A percentile compares a stretch with the other conserved stretches of the same genome.
phyloP scores from a whole-genome alignment of 2,888 invertebrate genomes.

The Cephus rjabovi region DNA sequence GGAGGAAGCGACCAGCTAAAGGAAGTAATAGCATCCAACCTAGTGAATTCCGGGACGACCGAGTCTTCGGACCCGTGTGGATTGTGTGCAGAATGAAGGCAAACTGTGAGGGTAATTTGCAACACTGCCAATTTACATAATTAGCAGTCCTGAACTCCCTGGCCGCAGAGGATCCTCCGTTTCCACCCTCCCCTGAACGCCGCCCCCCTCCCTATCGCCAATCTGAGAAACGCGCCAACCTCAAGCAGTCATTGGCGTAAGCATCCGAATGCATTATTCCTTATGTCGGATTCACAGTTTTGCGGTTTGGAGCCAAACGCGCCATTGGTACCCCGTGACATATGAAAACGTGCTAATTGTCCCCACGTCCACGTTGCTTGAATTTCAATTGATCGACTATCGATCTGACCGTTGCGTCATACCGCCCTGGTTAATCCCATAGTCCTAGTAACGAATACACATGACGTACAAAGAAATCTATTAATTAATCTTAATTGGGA shows the following conservation, averaged over 20 bases:
- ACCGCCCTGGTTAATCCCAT: not conserved
- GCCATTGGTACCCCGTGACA: not conserved
- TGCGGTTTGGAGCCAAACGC: not conserved
- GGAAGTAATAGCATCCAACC: slow-evolving; percentile 44
- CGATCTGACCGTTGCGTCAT: not conserved
- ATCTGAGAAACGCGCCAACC: slow-evolving; percentile 18
- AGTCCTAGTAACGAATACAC: not conserved
- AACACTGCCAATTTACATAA: slow-evolving; percentile 67
- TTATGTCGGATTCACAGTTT: not conserved
- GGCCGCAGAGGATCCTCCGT: slow-evolving; percentile 45
- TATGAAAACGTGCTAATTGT: not conserved
- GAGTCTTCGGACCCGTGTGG: slow-evolving; percentile 57
- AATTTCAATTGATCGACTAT: not conserved
- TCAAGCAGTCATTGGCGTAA: not conserved
- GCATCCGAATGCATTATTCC: not conserved
- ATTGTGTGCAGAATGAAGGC: slow-evolving; percentile 66
- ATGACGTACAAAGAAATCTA: slow-evolving; percentile 10
- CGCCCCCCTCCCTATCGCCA: slow-evolving; percentile 5
- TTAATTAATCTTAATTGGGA: slow-evolving; percentile 15
- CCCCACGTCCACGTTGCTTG: not conserved
- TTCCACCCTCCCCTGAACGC: slow-evolving; percentile 20
- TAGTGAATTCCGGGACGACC: slow-evolving; percentile 54
- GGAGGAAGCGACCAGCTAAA: slow-evolving; percentile 19
- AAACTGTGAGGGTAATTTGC: slow-evolving; percentile 67
- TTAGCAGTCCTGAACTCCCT: slow-evolving; percentile 65